Conservation (phyloP, 2,797 vertebrate genomes). For the Pangasius macronema region DNA sequence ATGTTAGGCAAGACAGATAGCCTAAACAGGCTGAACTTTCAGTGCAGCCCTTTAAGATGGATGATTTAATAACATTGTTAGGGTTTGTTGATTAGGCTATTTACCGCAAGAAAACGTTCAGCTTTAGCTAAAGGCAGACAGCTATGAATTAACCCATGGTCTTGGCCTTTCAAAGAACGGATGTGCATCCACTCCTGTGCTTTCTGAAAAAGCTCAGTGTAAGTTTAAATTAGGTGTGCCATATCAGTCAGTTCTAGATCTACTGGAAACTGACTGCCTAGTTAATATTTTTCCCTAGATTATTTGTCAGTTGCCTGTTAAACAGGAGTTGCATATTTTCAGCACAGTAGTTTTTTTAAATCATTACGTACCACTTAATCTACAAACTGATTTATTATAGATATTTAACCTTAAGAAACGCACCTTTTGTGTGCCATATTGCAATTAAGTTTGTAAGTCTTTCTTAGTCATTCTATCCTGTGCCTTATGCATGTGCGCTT, state of each 20-base stretch:
- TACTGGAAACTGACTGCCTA: not conserved
- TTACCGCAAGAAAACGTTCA: conserved; percentile 9
- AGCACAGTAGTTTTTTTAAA: not conserved
- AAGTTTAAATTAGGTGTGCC: not conserved
- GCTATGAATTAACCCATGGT: not conserved
- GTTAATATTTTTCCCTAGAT: not conserved
- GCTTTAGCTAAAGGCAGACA: conserved; percentile 13
- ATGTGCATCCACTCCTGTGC: not conserved
- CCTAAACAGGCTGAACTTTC: not conserved
- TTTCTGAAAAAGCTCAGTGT: too few species aligned
- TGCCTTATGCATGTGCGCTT: not conserved
- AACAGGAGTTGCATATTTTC: not conserved
- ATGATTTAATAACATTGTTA: conserved; percentile 32
- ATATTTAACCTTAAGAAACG: not conserved
- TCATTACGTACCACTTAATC: too few species aligned
- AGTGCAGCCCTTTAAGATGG: not conserved
- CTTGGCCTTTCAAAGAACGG: conserved; percentile 12
- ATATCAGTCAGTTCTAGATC: not conserved
- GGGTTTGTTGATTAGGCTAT: conserved; percentile 21
- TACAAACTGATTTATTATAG: not conserved
- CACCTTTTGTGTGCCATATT: not conserved
- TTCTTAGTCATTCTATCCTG: not conserved
- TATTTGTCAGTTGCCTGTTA: not conserved
- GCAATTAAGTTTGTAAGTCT: not conserved
- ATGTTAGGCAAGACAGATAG: not conserved